These are phyloP conservation scores for Engystomops pustulosus DNA, from an alignment of 2,113 vertebrate species.

Conservation along the genomic window DNA sequence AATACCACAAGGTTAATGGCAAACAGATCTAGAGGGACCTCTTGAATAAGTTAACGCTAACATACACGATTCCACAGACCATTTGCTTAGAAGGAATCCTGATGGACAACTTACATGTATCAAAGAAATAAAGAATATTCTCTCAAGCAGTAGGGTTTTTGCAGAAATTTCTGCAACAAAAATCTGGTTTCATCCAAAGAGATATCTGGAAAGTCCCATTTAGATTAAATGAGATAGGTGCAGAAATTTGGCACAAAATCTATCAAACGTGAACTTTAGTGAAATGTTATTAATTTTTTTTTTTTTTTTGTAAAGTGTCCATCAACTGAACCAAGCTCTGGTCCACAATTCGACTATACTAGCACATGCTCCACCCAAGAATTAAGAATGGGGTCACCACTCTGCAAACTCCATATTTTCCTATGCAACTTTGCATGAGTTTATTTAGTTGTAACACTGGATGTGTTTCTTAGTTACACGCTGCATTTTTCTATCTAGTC, in stretches of 20 bases:
- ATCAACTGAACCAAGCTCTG: too few species aligned
- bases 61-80: neutral
- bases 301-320: too few species aligned
- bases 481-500: too few species aligned
- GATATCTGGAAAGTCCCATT: neutral
- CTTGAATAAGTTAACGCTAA: neutral
- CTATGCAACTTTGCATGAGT: too few species aligned
- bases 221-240: neutral
- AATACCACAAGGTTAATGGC: conserved; percentile 1
- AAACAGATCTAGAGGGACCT: conserved; percentile 1
- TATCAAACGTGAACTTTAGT: neutral
- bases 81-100: neutral
- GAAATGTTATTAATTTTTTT: too few species aligned
- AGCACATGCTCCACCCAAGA: too few species aligned
- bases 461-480: too few species aligned
- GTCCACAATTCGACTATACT: too few species aligned
- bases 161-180: neutral
- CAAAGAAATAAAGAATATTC: neutral
- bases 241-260: neutral
- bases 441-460: too few species aligned
- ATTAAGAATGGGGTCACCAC: too few species aligned
- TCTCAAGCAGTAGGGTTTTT: neutral
- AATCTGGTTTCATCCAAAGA: neutral
- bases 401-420: too few species aligned
- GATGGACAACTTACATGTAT: neutral